A percentile compares a stretch with the other conserved stretches of the same genome.
These are phyloP conservation scores for Tragelaphus strepsiceros DNA, from an alignment of 2,113 vertebrate species.

Conservation along the genomic window DNA sequence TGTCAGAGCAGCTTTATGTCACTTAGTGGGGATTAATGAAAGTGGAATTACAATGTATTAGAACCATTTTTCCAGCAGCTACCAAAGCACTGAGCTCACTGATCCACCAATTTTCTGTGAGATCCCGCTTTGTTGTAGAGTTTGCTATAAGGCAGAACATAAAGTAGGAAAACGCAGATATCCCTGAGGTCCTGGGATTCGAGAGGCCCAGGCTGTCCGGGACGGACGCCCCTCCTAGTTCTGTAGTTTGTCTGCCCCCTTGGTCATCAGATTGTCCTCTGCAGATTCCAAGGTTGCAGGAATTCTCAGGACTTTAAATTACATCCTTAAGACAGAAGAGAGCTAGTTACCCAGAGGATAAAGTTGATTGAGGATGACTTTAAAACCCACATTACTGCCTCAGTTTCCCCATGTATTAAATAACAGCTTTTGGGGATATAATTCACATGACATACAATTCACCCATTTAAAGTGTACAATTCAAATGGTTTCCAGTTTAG, in stretches of 20 bases:
- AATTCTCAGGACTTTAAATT: neutral
- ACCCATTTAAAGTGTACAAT: neutral
- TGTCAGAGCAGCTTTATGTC: neutral
- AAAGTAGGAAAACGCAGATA: neutral
- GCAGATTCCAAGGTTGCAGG: neutral
- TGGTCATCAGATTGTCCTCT: neutral
- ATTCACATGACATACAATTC: neutral
- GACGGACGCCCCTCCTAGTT: accelerated
- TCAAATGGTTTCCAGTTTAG: neutral
- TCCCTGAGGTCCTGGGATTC: neutral
- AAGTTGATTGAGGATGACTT: neutral
- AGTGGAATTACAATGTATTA: neutral
- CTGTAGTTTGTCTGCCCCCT: neutral
- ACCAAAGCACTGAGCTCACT: neutral
- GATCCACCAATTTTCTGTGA: neutral
- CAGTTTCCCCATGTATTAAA: neutral
- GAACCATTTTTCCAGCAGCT: neutral
- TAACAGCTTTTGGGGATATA: neutral
- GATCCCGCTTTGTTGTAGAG: neutral
- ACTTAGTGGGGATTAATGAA: neutral
- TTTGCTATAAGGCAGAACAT: neutral
- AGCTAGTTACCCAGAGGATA: neutral
- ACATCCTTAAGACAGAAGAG: neutral
- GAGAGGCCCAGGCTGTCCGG: neutral
- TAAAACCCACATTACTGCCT: neutral